Evolutionary conservation across 2,113 vertebrate species (phyloP).

Genomic region (Thalassarche chlororhynchos): DNA sequence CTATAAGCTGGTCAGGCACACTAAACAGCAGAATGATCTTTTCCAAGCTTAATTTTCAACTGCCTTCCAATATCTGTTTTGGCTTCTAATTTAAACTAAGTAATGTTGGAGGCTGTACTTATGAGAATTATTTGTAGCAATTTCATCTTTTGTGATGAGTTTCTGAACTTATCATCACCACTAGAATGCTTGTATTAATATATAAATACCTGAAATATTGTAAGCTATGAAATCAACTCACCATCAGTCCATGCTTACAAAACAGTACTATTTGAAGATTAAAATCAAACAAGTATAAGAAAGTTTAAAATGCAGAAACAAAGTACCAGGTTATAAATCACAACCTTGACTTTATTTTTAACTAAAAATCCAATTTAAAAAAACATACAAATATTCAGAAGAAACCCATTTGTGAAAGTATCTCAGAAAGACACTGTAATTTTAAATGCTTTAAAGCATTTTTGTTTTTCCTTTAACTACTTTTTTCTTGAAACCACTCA

Average conservation of each 20-base stretch:
- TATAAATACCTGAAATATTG: neutral
- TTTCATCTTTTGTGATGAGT: neutral
- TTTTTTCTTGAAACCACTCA: neutral
- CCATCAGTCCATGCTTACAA: neutral
- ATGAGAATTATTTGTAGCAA: neutral
- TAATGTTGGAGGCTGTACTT: neutral
- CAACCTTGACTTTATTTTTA: neutral
- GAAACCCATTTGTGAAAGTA: neutral
- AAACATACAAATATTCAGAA: neutral
- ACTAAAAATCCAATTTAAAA: neutral
- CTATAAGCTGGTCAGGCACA: slow-evolving; percentile 50
- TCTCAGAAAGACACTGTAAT: neutral
- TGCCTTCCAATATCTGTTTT: slow-evolving; percentile 10
- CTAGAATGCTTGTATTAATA: neutral
- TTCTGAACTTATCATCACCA: neutral
- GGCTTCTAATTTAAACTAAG: neutral
- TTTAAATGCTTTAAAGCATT: neutral
- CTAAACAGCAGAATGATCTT: slow-evolving; percentile 51
- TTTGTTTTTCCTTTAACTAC: neutral
- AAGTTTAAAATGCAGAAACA: neutral
- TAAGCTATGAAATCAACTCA: neutral
- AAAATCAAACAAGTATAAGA: neutral
- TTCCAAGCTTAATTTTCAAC: slow-evolving; percentile 34
- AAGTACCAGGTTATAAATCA: neutral
- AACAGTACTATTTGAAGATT: neutral